Evolutionary conservation across 2,797 vertebrate genomes (phyloP), one percentile per base, ranked within the genome.

Genomic region (Falco naumanni): DNA sequence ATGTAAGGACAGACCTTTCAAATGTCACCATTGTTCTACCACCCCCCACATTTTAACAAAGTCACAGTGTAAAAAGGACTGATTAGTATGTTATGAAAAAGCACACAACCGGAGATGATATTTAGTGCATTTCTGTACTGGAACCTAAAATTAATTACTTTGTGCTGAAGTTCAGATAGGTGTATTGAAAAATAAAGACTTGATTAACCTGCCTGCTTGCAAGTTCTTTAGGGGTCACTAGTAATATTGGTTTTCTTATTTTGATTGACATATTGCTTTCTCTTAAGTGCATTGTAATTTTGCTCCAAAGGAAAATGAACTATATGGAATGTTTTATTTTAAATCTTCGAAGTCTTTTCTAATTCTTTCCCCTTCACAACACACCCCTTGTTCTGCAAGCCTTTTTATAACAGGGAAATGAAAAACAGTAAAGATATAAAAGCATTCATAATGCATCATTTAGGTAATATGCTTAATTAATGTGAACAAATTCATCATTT

Each of bases 401-500:
- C 24, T 90, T 97, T 88, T 75, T 71, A 70, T 79, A 89, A 83
- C 61, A 95, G 7, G 16, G 89, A 95, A 94, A 96, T 95, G n/a
- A 91, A 95, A 97, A 94, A 3, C 34, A 92, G 51, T 26, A 61
- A 94, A 88, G 86, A 89, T 84, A 93, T 48, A 93, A 76, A 25
- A 95, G 33, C 69, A 93, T 95, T 96, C 47, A 78, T 85, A 97
- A 93, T 91, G 45, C 37, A 96, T 77, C 28, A 53, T 96, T 96
- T 95, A 95, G 57, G 57, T 87, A 96, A 87, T 87, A 81, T 51
- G 29, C 90, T 97, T 97, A 95, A 97, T 94, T 97, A 96, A 94
- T 89, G 77, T 57, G 94, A 96, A 91, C 26, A 97, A 70, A 96
- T 86, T 74, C 83, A 47, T 96, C 16, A 90, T 94, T 97, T 96